A percentile compares a stretch with the other conserved stretches of the same genome.
These are phyloP conservation scores for Automeris io DNA, from an alignment of 2,888 invertebrate species.

Conservation along the genomic window DNA sequence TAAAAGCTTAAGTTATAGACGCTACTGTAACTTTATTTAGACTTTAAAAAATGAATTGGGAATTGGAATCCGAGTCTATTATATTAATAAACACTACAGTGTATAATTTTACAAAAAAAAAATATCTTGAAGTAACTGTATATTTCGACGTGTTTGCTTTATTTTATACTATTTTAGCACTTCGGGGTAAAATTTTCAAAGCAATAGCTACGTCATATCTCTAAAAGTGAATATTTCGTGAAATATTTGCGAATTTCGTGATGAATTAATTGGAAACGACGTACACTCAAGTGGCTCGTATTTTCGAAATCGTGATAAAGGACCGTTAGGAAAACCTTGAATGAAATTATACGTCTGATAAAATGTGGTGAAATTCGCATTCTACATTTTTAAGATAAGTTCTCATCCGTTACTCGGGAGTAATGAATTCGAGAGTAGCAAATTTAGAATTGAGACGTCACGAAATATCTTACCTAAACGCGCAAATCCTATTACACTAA, in stretches of 20 bases:
- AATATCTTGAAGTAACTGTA: neutral
- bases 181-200: neutral
- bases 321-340: constrained; percentile 9
- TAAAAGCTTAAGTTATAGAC: too few relatives aligned
- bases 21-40: too few relatives aligned
- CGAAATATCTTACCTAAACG: too few relatives aligned
- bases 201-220: neutral
- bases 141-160: neutral
- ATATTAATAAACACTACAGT: too few relatives aligned
- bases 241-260: constrained; percentile 3
- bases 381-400: constrained; percentile 7
- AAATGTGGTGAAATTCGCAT: constrained; percentile 2
- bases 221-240: neutral
- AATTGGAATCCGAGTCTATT: too few relatives aligned
- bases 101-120: too few relatives aligned
- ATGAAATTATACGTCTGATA: constrained; percentile 5
- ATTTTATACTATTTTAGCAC: too few relatives aligned
- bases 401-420: too few relatives aligned
- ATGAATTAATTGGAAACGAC: constrained; percentile 5
- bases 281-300: neutral
- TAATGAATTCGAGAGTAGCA: too few relatives aligned
- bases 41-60: too few relatives aligned
- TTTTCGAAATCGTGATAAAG: neutral
- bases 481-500: too few relatives aligned
- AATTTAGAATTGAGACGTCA: too few relatives aligned